Conservation (phyloP, 2,113 vertebrate genomes). For the Barbus barbus region DNA sequence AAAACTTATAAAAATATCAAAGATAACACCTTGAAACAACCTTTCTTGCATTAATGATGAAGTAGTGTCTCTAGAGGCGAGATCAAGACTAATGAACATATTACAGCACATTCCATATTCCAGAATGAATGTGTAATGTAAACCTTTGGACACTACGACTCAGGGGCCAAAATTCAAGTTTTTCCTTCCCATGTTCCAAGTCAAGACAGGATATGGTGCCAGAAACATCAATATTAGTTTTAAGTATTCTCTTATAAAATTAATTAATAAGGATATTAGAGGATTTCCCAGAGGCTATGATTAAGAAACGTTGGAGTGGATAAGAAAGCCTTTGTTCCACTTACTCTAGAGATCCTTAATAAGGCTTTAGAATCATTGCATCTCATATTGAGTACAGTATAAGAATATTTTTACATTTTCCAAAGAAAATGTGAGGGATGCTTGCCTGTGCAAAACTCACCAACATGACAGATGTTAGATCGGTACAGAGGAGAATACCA, state of each 20-base stretch:
- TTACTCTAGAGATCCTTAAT: neutral
- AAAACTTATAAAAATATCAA: conserved; percentile 51
- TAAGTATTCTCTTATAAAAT: conserved; percentile 63
- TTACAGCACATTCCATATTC: neutral
- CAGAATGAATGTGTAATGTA: neutral
- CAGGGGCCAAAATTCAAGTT: conserved; percentile 21
- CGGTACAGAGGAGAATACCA: neutral
- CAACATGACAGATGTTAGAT: neutral
- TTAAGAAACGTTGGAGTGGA: conserved; percentile 49
- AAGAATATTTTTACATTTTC: neutral
- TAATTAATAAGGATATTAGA: conserved; percentile 68
- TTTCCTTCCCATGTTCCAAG: conserved; percentile 19
- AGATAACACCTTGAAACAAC: conserved; percentile 8
- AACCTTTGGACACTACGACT: conserved; percentile 33
- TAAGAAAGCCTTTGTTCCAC: conserved; percentile 39
- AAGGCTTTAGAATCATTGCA: neutral
- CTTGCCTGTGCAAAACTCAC: neutral
- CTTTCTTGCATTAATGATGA: conserved; percentile 35
- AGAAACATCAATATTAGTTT: conserved; percentile 56
- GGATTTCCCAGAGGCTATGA: conserved; percentile 55
- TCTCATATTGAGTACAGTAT: neutral
- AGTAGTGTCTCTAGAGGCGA: conserved; percentile 39
- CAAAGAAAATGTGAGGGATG: too few relatives aligned
- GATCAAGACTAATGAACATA: conserved; percentile 54
- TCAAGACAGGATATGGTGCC: conserved; percentile 33